Base-by-base conservation (phyloP, 2,797 vertebrate species). In the Centropyge bicolor region DNA sequence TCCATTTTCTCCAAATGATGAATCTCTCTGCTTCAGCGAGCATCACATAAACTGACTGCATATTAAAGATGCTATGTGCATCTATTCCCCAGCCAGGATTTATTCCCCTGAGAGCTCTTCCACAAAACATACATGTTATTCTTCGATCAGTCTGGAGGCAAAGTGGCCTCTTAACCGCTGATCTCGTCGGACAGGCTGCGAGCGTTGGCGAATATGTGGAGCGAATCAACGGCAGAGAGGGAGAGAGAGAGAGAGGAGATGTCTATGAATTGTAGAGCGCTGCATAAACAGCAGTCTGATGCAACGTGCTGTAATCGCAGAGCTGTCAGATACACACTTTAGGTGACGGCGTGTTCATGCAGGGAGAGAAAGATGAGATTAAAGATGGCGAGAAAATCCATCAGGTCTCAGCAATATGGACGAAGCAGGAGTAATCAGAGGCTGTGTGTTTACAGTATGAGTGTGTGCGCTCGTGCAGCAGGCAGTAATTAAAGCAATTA, bases 401-500 rank as follows among this genome's bases (percentile, higher is more conserved):
- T 87, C 83, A 81, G 49, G 41, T 78, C 57, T 79, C 66, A 67
- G 71, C 80, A 57, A 74, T 75, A 81, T 78, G 75, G 83, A 80
- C 64, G 78, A 89, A 80, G 43, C 66, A 64, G 49, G 80, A 41
- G 65, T 87, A 78, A 90, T 88, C 83, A 77, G 52, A 69, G 57
- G 62, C 77, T 66, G 49, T 19, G 38, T 79, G 70, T 77, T 62
- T 80, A 65, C 60, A 70, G 60, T 82, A 43, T 73, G 66, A 67
- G 52, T 40, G 67, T 61, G 36, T 57, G 57, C 4, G 14, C 49
- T 66, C 70, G 72, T 82, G 77, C 62, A 73, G 72, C 67, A 61
- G 83, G 73, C 78, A 35, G 76, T 86, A 85, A 92, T 89, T 86
- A 88, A 88, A 78, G 64, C 74, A 89, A 88, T 89, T 88, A 89